Conservation (phyloP, 2,797 vertebrate genomes). For the Podargus strigoides region DNA sequence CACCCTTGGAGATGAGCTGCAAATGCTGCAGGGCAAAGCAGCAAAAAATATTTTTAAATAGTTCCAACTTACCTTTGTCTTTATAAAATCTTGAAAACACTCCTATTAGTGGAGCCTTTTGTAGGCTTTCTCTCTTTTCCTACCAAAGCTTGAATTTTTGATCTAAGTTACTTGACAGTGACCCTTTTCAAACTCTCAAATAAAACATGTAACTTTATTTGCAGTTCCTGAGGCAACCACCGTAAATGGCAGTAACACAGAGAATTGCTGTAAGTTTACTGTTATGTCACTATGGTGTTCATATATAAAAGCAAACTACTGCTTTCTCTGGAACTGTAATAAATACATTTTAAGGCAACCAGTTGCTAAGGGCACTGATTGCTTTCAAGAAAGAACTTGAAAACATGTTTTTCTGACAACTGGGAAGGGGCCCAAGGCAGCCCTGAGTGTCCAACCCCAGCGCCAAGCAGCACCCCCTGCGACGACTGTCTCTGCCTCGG, state of each 20-base stretch:
- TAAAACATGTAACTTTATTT: conserved; percentile 57
- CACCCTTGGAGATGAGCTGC: neutral
- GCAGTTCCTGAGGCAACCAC: conserved; percentile 64
- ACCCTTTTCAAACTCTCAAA: conserved; percentile 35
- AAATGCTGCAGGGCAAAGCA: neutral
- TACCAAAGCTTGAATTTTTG: conserved; percentile 1
- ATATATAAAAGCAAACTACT: conserved; percentile 64
- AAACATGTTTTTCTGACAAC: neutral
- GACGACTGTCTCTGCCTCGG: neutral
- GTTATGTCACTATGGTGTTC: conserved; percentile 68
- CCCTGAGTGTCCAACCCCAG: neutral
- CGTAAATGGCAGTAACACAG: conserved; percentile 51
- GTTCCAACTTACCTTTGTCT: neutral
- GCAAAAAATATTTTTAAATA: neutral
- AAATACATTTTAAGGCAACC: conserved; percentile 46
- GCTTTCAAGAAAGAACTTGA: neutral
- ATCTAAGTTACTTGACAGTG: conserved; percentile 18
- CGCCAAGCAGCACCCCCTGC: neutral
- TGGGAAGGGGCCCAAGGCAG: neutral
- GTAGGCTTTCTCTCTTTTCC: neutral
- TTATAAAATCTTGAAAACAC: neutral
- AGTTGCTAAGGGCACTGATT: conserved; percentile 44
- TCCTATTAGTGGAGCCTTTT: neutral
- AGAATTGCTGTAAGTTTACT: conserved; percentile 60
- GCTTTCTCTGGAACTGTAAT: conserved; percentile 53